These are phyloP conservation scores for Aplysia californica DNA, from an alignment of 1,140 invertebrate genomes.

Conservation along the genomic window DNA sequence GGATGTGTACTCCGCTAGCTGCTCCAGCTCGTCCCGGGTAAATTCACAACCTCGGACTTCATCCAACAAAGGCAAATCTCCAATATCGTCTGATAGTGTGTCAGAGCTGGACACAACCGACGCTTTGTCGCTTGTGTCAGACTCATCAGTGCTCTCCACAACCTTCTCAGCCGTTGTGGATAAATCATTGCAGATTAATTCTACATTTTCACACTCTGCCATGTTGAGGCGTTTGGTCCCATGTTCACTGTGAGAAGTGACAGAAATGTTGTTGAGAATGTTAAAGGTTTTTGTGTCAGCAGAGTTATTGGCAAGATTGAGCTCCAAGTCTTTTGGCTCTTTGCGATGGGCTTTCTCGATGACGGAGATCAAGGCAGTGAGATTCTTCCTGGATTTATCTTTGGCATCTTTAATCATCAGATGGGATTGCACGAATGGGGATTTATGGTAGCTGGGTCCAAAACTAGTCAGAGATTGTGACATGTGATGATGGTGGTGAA, in stretches of 20 bases:
- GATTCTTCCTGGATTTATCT: slow-evolving; percentile 54
- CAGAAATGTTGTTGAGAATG: slow-evolving; percentile 53
- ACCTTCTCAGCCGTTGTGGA: slow-evolving; percentile 46
- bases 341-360: slow-evolving; percentile 62
- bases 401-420: background rate
- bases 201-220: slow-evolving; percentile 60
- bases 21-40: slow-evolving; percentile 52
- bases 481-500: background rate
- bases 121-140: slow-evolving; percentile 53
- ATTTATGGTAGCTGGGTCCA: too few species aligned
- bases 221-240: slow-evolving; percentile 47
- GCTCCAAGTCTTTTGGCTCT: slow-evolving; percentile 40
- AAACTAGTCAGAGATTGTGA: too few species aligned
- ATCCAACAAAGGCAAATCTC: slow-evolving; percentile 27
- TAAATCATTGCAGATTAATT: slow-evolving; percentile 65
- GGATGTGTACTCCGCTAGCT: slow-evolving; percentile 57
- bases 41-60: slow-evolving; percentile 31
- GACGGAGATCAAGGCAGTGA: slow-evolving; percentile 61
- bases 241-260: slow-evolving; percentile 33
- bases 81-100: slow-evolving; percentile 49
- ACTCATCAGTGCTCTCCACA: slow-evolving; percentile 41
- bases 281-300: slow-evolving; percentile 40
- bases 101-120: slow-evolving; percentile 59
- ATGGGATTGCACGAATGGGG: background rate
- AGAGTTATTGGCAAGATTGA: slow-evolving; percentile 41